Base-by-base conservation (phyloP, 2,113 vertebrate species). In the Cettia cetti region DNA sequence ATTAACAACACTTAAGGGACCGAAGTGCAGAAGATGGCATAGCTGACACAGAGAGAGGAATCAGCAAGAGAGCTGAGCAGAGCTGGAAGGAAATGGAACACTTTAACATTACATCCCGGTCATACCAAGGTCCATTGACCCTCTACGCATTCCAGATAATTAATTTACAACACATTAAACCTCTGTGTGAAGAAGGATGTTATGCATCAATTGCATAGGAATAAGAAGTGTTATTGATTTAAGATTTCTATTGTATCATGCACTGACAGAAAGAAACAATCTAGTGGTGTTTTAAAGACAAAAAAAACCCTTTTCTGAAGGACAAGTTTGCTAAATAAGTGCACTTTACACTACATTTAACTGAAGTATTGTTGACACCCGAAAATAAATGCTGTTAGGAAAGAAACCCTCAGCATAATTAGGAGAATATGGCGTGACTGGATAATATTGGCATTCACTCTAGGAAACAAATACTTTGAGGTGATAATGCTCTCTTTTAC, bases 151-250 rank as follows among this genome's bases (percentile, higher is more conserved):
- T 98, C 98, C 95, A 96, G 97, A 97, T 97, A 98, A 98, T 98
- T 98, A 98, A 98, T 98, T 98, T 98, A 97, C 98, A 98, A 98
- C 98, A 98, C 98, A 98, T 98, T 98, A 98, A 98, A 98, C 97
- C 96, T 96, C 96, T 96, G 97, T 98, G 98, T 98, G 98, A 97
- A 98, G 96, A 97, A 94, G 92, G 90, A 98, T 92, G 97, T 97
- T 97, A 95, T 70, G 93, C 98, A 97, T 98, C 97, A 97, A 96
- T 96, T 97, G 98, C 94, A 76, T 89, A 97, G 76, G 96, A 95
- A 97, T 97, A 96, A 98, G 97, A 97, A 95, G 93, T 70, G 86
- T 74, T 98, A 98, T 98, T 97, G 98, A 98, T 97, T 97, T 84
- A 97, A 96, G 94, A 91, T 95, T 97, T 92, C 96, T 93, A 61